These are phyloP conservation scores for Corydoras sp. DNA, from an alignment of 2,113 vertebrate genomes.

Conservation along the genomic window DNA sequence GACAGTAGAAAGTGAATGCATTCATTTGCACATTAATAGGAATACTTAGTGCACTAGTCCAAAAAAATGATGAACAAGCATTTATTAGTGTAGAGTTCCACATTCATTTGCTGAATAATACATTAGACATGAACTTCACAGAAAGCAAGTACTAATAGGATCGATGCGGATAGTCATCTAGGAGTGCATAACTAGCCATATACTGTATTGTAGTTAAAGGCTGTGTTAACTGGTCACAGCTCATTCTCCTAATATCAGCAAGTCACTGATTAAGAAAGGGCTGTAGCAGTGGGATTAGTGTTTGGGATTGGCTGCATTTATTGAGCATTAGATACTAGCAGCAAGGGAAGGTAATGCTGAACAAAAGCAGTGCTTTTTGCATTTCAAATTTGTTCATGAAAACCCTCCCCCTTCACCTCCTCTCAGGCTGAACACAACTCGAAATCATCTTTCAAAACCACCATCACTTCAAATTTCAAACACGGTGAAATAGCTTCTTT, in stretches of 20 bases:
- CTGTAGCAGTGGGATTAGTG: slow-evolving; percentile 29
- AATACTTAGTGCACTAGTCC: slow-evolving; percentile 30
- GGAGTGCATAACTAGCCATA: slow-evolving; percentile 58
- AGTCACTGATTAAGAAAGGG: slow-evolving; percentile 52
- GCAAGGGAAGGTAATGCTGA: slow-evolving; percentile 57
- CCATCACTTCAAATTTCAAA: slow-evolving; percentile 60
- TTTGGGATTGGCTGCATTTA: slow-evolving; percentile 58
- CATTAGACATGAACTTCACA: slow-evolving; percentile 66
- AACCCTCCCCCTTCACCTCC: slow-evolving; percentile 34
- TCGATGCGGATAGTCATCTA: slow-evolving; percentile 60
- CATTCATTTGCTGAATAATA: slow-evolving; percentile 74
- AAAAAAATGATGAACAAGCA: slow-evolving; percentile 64
- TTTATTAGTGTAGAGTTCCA: slow-evolving; percentile 65
- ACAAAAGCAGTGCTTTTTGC: slow-evolving; percentile 65
- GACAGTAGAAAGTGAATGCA: slow-evolving; percentile 17
- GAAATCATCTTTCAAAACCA: slow-evolving; percentile 65
- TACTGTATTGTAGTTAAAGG: slow-evolving; percentile 55
- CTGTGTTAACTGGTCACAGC: slow-evolving; percentile 64
- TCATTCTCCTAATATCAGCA: slow-evolving; percentile 33
- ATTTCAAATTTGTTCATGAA: slow-evolving; percentile 61
- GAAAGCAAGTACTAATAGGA: slow-evolving; percentile 44
- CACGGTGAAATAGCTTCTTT: slow-evolving; percentile 53
- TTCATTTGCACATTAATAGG: slow-evolving; percentile 46
- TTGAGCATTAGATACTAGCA: slow-evolving; percentile 58
- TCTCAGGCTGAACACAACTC: slow-evolving; percentile 53